Evolutionary conservation across 2,888 invertebrate species (phyloP), one percentile per base, ranked within the genome.

Genomic region (Acanthopleura granulata): DNA sequence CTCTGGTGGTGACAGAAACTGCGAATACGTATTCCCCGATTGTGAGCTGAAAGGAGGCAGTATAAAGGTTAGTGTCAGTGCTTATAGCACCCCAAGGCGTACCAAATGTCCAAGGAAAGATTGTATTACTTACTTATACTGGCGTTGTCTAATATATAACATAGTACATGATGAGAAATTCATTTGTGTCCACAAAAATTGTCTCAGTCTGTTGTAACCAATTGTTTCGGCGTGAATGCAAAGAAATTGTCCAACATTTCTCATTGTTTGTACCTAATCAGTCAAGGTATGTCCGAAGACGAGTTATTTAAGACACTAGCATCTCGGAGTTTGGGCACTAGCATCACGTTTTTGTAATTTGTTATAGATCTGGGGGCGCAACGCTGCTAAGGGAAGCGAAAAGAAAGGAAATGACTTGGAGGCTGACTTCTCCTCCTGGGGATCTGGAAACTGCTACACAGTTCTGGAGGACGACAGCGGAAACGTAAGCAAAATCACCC

Each of bases 351-450:
- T 40, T 40, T 9, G 9, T 40, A 6, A 40, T 40, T 9, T 40
- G 40, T 18, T 57, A 57, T n/a, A 71, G 71, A 49, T 71, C 71
- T 71, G 71, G 71, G 40, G 6, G 3, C 15, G 22, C 15, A 25
- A 25, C 15, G 71, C 71, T 1, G 3, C 71, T 49, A 71, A 71
- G 18, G 71, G 16, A 16, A 18, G 71, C n/a, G 71, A 66, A 25
- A 66, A 27, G 66, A 66, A 66, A 27, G 22, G 22, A 1, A 1
- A 49, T 6, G 49, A 49, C 49, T n/a, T 71, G 18, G 71, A 40
- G 22, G 27, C 72, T 49, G 79, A 81, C 30, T n/a, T 50, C n/a
- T 75, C 77, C 77, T 73, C 77, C 61, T 79, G 79, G 72, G 79
- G 79, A 18, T 69, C 76, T 11, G 81, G 81, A 30, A 76, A 69